phyloP scores from a whole-genome alignment of 2,888 invertebrate species.

The Galeopsomyia nigrocyanea region DNA sequence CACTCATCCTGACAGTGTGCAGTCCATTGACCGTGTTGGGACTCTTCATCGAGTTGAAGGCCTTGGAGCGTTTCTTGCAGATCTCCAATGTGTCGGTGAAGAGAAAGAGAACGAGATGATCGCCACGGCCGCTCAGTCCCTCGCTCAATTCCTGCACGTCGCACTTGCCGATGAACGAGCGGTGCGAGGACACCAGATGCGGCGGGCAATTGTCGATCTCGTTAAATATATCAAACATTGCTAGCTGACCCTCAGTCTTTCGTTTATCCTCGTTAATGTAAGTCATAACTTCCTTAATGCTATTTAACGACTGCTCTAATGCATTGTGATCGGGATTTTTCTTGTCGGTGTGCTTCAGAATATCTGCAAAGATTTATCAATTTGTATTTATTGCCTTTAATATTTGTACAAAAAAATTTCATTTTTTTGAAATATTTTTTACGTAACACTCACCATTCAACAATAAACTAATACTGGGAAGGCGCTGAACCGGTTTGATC shows the following conservation, averaged over 20 bases:
- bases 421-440: not conserved
- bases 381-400: slow-evolving; percentile 18
- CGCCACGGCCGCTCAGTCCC: slow-evolving; percentile 87
- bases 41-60: slow-evolving; percentile 78
- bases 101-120: slow-evolving; percentile 88
- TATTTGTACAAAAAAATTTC: not conserved
- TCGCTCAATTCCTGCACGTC: slow-evolving; percentile 91
- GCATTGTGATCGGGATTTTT: slow-evolving; percentile 89
- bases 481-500: slow-evolving; percentile 96
- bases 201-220: slow-evolving; percentile 98
- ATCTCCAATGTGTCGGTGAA: slow-evolving; percentile 97
- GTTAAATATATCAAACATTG: slow-evolving; percentile 97
- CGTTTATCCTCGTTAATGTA: slow-evolving; percentile 98
- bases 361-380: slow-evolving; percentile 74
- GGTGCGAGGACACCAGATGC: slow-evolving; percentile 92
- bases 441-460: slow-evolving; percentile 81
- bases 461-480: slow-evolving; percentile 95
- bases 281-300: slow-evolving; percentile 93
- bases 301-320: slow-evolving; percentile 87
- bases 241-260: slow-evolving; percentile 94
- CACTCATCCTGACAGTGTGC: slow-evolving; percentile 72
- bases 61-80: slow-evolving; percentile 86
- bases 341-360: slow-evolving; percentile 91
- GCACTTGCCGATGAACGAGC: slow-evolving; percentile 88
- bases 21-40: slow-evolving; percentile 76